These are phyloP conservation scores for Melanerpes formicivorus DNA, from an alignment of 2,113 vertebrate species.

Conservation along the genomic window DNA sequence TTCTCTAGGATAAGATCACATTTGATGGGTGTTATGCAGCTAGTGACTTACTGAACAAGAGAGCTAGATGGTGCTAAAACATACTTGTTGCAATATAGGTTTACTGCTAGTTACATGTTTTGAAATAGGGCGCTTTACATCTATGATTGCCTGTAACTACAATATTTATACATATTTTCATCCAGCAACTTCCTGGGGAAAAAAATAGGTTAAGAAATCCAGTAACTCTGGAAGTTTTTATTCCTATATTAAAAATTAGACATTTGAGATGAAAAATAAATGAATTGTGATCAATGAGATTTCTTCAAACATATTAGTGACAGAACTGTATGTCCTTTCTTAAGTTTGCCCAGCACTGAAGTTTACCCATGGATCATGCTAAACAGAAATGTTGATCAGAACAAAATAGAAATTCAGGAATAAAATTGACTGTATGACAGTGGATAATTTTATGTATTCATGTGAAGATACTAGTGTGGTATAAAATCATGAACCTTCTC, in stretches of 20 bases:
- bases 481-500: neutral
- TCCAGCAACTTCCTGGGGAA: neutral
- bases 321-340: neutral
- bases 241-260: neutral
- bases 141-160: neutral
- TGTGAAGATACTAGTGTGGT: neutral
- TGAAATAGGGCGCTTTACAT: neutral
- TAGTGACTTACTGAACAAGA: slow-evolving; percentile 12
- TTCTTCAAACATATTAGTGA: neutral
- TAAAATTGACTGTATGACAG: neutral
- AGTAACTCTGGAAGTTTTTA: neutral
- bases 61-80: slow-evolving; percentile 69
- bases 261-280: neutral
- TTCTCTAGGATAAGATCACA: neutral
- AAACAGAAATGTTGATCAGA: neutral
- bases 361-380: neutral
- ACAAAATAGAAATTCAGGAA: neutral
- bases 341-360: neutral
- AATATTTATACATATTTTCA: neutral
- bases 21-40: neutral
- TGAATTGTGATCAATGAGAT: neutral
- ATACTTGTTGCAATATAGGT: neutral
- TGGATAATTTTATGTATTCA: neutral
- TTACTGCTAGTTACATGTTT: neutral
- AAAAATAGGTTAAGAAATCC: neutral